Conservation (phyloP, 2,113 vertebrate genomes). For the Channa argus region DNA sequence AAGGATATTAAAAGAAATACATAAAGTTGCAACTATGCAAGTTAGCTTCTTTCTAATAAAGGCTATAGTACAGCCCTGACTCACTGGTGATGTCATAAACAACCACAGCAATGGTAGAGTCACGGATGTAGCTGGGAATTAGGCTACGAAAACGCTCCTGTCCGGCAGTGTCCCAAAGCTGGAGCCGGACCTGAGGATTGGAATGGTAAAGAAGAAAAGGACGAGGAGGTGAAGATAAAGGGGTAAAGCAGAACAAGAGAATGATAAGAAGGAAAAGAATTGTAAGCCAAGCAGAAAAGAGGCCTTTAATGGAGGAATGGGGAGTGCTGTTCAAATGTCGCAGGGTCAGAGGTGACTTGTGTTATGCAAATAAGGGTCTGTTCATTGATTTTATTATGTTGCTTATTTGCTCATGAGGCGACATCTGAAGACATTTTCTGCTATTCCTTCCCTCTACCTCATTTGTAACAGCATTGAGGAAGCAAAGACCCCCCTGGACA, state of each 20-base stretch:
- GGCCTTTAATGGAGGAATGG: constrained; percentile 43
- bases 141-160: constrained; percentile 90
- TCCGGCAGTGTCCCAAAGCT: constrained; percentile 88
- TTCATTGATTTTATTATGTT: constrained; percentile 45
- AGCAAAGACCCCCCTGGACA: constrained; percentile 54
- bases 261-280: constrained; percentile 48
- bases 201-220: constrained; percentile 72
- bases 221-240: constrained; percentile 72
- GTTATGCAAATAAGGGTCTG: constrained; percentile 46
- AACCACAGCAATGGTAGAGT: constrained; percentile 89
- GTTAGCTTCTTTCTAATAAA: constrained; percentile 42
- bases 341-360: constrained; percentile 49
- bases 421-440: constrained; percentile 21
- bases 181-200: constrained; percentile 85
- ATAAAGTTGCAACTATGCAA: constrained; percentile 22
- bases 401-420: constrained; percentile 23
- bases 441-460: constrained; percentile 52
- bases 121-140: constrained; percentile 89
- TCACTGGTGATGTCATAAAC: constrained; percentile 91
- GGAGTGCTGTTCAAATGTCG: constrained; percentile 54
- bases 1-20: constrained; percentile 18
- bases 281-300: constrained; percentile 65
- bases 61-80: constrained; percentile 77
- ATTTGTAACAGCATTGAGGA: constrained; percentile 60
- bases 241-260: constrained; percentile 55